Percentiles rank a stretch among this genome's conserved stretches.
phyloP scores from a whole-genome alignment of 2,113 vertebrate species.

The Pseudolaguvia tuberculata region DNA sequence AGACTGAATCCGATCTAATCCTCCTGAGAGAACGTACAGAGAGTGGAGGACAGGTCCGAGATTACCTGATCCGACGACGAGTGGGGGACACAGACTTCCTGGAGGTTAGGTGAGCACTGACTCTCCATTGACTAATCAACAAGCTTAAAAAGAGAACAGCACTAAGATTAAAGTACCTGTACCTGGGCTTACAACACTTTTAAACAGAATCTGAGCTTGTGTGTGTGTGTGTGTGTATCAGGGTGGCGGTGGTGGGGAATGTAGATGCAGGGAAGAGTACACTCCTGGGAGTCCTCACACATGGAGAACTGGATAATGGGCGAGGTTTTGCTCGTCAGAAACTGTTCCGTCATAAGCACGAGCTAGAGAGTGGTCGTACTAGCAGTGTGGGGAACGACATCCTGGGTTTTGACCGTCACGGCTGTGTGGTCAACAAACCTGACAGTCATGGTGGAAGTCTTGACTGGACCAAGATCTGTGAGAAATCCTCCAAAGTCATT shows the following conservation, averaged over 20 bases:
- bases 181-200: too few species aligned
- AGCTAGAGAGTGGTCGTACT: conserved; percentile 95
- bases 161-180: too few species aligned
- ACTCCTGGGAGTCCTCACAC: conserved; percentile 89
- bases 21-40: conserved; percentile 85
- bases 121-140: too few species aligned
- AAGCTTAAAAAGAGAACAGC: not conserved
- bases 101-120: conserved; percentile 87
- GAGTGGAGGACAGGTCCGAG: conserved; percentile 82
- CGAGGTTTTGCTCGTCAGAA: conserved; percentile 96
- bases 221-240: conserved; percentile 49
- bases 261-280: conserved; percentile 97
- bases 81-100: conserved; percentile 98
- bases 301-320: conserved; percentile 93
- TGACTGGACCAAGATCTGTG: conserved; percentile 98
- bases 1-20: conserved; percentile 88
- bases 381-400: conserved; percentile 98
- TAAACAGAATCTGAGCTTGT: too few species aligned
- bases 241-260: conserved; percentile 95
- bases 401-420: conserved; percentile 92
- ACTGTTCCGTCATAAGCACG: conserved; percentile 96
- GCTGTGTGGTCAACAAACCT: conserved; percentile 92
- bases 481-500: conserved; percentile 96
- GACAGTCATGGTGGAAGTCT: conserved; percentile 94
- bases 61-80: conserved; percentile 89